These are phyloP conservation scores for Prostheceraeus crozeri DNA, from an alignment of 2,888 invertebrate genomes.

Conservation along the genomic window DNA sequence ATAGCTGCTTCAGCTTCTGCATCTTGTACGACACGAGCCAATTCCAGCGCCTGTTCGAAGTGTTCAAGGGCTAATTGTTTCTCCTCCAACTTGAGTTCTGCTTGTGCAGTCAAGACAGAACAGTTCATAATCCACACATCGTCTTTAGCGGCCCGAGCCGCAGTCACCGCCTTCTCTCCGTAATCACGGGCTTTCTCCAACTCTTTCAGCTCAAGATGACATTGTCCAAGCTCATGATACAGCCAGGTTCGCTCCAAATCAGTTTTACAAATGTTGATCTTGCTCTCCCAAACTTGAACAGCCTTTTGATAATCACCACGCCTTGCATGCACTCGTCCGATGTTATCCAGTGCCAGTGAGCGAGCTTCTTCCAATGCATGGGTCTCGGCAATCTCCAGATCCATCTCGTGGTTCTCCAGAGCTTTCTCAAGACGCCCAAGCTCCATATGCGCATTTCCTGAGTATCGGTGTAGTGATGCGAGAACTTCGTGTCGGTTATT, in stretches of 20 bases:
- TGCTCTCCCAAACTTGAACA: slow-evolving; percentile 55
- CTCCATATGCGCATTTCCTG: slow-evolving; percentile 53
- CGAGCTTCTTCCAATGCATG: slow-evolving; percentile 49
- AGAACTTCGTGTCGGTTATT: slow-evolving; percentile 48
- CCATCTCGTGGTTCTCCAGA: slow-evolving; percentile 48
- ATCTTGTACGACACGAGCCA: slow-evolving; percentile 47
- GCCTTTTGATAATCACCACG: slow-evolving; percentile 54
- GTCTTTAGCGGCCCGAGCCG: slow-evolving; percentile 35
- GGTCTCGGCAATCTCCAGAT: slow-evolving; percentile 47
- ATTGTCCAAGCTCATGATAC: slow-evolving; percentile 58
- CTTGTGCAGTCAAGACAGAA: slow-evolving; percentile 39
- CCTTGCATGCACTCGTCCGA: slow-evolving; percentile 55
- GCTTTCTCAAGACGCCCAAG: slow-evolving; percentile 47
- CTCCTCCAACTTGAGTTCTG: slow-evolving; percentile 35
- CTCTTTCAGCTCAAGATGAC: slow-evolving; percentile 54
- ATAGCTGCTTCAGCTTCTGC: slow-evolving; percentile 51
- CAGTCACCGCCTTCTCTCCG: slow-evolving; percentile 36
- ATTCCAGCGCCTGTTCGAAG: slow-evolving; percentile 50
- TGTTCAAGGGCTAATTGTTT: slow-evolving; percentile 46
- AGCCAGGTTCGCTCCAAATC: slow-evolving; percentile 57
- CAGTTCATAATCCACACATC: slow-evolving; percentile 42
- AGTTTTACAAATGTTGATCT: slow-evolving; percentile 54
- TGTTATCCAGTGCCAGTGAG: slow-evolving; percentile 54
- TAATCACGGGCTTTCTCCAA: slow-evolving; percentile 39
- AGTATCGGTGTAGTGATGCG: slow-evolving; percentile 50